phyloP scores from a whole-genome alignment of 2,797 vertebrate species.

The Hippocampus kuda region DNA sequence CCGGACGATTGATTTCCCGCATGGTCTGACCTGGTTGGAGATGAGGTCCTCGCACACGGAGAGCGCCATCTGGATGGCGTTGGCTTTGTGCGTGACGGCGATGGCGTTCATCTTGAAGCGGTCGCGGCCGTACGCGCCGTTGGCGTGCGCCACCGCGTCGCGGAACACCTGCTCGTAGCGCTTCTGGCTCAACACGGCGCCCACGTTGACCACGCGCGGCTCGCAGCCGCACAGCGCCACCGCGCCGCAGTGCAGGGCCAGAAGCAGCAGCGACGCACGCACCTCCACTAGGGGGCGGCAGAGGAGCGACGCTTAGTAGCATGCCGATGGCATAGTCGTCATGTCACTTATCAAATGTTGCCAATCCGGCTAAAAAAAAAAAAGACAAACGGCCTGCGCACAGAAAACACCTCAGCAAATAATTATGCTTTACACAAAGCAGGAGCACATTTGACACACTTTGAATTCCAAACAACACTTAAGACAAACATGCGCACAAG shows the following conservation, averaged over 20 bases:
- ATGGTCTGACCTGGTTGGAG: constrained; percentile 82
- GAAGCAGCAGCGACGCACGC: constrained; percentile 72
- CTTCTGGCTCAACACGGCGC: constrained; percentile 88
- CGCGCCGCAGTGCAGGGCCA: constrained; percentile 77
- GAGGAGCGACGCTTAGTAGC: not conserved
- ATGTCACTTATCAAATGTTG: no score
- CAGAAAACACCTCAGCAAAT: not conserved
- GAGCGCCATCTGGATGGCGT: constrained; percentile 95
- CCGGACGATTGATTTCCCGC: no score
- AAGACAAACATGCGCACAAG: not conserved
- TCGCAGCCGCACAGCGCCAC: constrained; percentile 77
- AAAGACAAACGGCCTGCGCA: not conserved
- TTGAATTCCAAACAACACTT: not conserved
- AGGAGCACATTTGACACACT: no score
- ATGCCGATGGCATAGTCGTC: not conserved
- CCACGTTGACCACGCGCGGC: constrained; percentile 85
- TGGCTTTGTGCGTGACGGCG: constrained; percentile 89
- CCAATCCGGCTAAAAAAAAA: no score
- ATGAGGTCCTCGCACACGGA: constrained; percentile 96
- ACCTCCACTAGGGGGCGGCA: constrained; percentile 50
- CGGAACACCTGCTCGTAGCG: constrained; percentile 89
- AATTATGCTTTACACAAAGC: no score
- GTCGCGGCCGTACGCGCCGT: constrained; percentile 79
- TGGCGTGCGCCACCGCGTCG: constrained; percentile 84
- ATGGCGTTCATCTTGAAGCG: constrained; percentile 93